Percentiles rank a stretch among this genome's conserved stretches.
phyloP scores from a whole-genome alignment of 2,888 invertebrate genomes.

The Aspidiotus rigidus region DNA sequence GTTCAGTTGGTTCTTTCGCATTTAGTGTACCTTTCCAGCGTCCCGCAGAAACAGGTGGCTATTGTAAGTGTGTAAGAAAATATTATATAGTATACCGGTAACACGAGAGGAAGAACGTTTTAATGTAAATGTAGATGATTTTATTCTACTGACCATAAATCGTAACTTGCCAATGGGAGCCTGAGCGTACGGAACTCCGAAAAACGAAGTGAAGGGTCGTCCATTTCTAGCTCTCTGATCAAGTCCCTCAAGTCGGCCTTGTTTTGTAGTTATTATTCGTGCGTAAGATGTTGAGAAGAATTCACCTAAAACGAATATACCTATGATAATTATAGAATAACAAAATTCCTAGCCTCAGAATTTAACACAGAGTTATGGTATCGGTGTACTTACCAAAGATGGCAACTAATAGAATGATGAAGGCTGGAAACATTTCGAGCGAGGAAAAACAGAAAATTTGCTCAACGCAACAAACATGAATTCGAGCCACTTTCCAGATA shows the following conservation, averaged over 20 bases:
- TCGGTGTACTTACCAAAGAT: no score
- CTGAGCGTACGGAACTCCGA: constrained; percentile 10
- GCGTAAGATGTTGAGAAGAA: no score
- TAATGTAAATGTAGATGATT: no score
- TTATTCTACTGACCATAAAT: neutral
- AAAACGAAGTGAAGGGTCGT: constrained; percentile 10
- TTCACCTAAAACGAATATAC: no score
- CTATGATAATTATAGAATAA: no score
- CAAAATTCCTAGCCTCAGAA: no score
- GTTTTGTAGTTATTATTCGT: neutral
- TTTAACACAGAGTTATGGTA: no score
- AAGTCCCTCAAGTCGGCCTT: neutral
- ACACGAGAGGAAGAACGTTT: neutral
- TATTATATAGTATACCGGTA: neutral
- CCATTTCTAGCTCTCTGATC: neutral
- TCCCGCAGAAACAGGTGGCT: constrained; percentile 44
- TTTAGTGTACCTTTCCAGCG: constrained; percentile 45
- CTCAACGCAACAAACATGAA: no score
- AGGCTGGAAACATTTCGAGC: no score
- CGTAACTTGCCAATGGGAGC: constrained; percentile 11
- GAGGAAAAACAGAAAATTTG: no score
- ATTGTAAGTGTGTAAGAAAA: neutral
- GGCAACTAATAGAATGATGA: no score
- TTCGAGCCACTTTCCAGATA: no score
- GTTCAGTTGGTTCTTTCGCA: constrained; percentile 42